Evolutionary conservation across 2,888 invertebrate species (phyloP).

Genomic region (Lysandra bellargus): DNA sequence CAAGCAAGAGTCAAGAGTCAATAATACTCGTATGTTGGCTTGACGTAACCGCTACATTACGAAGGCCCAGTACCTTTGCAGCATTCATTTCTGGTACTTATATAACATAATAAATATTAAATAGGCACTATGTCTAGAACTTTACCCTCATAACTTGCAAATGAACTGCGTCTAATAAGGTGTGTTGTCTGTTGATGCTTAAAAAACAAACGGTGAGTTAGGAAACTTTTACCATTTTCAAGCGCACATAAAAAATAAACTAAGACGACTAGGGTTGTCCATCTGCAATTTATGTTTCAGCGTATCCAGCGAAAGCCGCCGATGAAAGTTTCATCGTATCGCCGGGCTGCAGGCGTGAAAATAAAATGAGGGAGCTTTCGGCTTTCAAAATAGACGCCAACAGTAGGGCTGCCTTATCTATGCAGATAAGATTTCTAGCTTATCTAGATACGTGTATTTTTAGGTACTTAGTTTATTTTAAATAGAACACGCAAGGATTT

Average conservation of each 20-base stretch:
- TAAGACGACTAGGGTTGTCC: conserved; percentile 33
- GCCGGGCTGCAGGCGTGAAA: conserved; percentile 73
- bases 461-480: background rate
- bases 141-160: too few species aligned
- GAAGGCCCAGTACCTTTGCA: background rate
- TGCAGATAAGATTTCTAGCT: background rate
- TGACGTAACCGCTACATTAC: too few species aligned
- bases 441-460: too few species aligned
- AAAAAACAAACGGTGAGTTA: background rate
- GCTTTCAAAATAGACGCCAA: conserved; percentile 54
- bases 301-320: conserved; percentile 66
- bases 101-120: background rate
- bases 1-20: too few species aligned
- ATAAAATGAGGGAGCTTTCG: conserved; percentile 63
- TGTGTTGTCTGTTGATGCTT: too few species aligned
- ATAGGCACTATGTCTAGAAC: too few species aligned
- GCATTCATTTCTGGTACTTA: background rate
- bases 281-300: conserved; percentile 61
- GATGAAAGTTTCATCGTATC: conserved; percentile 77
- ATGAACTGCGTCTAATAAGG: too few species aligned
- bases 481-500: background rate
- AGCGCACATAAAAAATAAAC: conserved; percentile 5
- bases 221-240: background rate
- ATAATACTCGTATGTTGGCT: too few species aligned
- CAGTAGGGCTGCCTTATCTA: conserved; percentile 30